Conservation (phyloP, 2,888 invertebrate genomes). For the Andricus curvator region DNA sequence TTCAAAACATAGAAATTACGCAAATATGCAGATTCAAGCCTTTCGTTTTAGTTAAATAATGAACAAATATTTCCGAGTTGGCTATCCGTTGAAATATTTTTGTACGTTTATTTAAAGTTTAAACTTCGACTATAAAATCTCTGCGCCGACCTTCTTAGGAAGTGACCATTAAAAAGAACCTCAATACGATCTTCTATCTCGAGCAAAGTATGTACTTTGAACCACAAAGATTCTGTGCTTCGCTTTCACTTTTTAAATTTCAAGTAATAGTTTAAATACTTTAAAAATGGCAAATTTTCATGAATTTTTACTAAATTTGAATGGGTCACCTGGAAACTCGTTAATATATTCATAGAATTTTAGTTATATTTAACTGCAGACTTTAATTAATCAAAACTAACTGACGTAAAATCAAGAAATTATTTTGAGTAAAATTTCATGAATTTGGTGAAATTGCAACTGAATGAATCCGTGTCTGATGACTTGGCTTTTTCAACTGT, state of each 20-base stretch:
- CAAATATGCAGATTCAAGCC: too few species aligned
- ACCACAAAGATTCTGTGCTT: not conserved
- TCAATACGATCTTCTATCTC: slow-evolving; percentile 12
- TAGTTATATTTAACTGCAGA: too few species aligned
- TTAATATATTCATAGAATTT: too few species aligned
- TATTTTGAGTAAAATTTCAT: too few species aligned
- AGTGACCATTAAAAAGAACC: slow-evolving; percentile 22
- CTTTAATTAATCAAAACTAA: too few species aligned
- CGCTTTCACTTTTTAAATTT: not conserved
- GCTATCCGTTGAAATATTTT: not conserved
- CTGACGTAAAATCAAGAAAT: too few species aligned
- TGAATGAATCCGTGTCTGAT: too few species aligned
- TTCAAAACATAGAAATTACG: too few species aligned
- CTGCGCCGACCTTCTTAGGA: slow-evolving; percentile 11
- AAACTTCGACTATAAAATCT: not conserved
- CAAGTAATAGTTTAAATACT: not conserved
- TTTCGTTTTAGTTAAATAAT: too few species aligned
- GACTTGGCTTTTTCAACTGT: too few species aligned
- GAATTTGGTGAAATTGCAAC: too few species aligned
- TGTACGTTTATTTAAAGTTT: not conserved
- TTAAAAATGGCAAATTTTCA: not conserved
- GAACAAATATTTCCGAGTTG: not conserved
- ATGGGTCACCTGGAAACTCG: too few species aligned
- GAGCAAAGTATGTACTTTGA: not conserved
- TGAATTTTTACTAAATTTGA: not conserved